Base-by-base conservation (phyloP, 2,113 vertebrate species). In the Pseudorhombus dupliciocellatus region DNA sequence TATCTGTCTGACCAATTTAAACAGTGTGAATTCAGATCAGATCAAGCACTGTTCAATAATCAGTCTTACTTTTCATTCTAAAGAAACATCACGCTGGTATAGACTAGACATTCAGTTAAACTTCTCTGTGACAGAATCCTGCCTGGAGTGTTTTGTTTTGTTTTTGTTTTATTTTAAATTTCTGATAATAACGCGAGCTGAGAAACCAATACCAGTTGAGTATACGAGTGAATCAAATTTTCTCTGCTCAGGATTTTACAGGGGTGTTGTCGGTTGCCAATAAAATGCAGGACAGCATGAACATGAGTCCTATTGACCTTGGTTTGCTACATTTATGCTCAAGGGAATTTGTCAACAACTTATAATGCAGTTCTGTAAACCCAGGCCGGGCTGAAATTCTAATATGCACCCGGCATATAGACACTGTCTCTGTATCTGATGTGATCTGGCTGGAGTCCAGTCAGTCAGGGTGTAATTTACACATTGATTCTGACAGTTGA, bases 371-470 rank as follows among this genome's bases (percentile, higher is more conserved):
- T 28, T 73, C 34, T 75, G 34, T 15, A 78, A 59, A 70, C 54
- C 44, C 50, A 44, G 31, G 56, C 3, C 4, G 4, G 34, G 67
- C 52, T 72, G 44, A 25, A 69, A 71, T 73, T 56, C 42, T 79
- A 79, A 54, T 77, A 57, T 73, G 52, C 64, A 61, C 65, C 64
- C 62, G 25, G 75, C 51, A 77, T 77, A 73, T 46, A 70, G 42
- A 79, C 67, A 50, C 28, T 15, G 56, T 68, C 42, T 76, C 42
- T 18, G 25, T 75, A 66, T 69, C 59, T 67, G 34, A 66, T 54
- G 34, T 61, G 40, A 75, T 83, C 46, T 81, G 71, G 80, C 78
- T 73, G 40, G 18, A 28, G 20, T 79, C 72, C 56, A 80, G 52
- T 80, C 40, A 59, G 37, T 63, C 42, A 31, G 51, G 14, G n/a